Conservation (phyloP, 2,113 vertebrate genomes). For the Lophochroa leadbeateri region DNA sequence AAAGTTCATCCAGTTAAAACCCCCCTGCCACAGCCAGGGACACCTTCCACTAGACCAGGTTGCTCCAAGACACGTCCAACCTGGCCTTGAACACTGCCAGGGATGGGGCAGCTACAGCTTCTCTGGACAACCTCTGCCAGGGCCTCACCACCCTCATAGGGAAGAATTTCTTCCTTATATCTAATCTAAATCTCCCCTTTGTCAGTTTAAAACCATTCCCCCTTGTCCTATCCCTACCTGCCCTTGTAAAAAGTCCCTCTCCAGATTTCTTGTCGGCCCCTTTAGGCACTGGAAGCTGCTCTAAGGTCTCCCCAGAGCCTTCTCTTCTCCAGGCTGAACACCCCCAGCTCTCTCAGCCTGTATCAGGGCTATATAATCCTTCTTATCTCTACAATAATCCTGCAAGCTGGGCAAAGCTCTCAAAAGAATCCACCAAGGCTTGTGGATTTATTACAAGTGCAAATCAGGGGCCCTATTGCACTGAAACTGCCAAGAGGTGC, state of each 20-base stretch:
- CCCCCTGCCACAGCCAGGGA: neutral
- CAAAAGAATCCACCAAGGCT: neutral
- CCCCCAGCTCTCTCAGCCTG: neutral
- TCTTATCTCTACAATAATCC: neutral
- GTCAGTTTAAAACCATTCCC: neutral
- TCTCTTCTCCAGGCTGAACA: neutral
- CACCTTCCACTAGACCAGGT: neutral
- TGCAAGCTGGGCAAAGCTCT: neutral
- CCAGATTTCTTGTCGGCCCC: neutral
- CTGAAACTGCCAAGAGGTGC: neutral
- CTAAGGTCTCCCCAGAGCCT: neutral
- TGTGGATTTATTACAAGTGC: neutral
- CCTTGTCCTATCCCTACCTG: neutral
- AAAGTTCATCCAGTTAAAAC: neutral
- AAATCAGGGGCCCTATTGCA: neutral
- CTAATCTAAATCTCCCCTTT: neutral
- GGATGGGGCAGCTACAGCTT: neutral
- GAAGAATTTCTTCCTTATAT: neutral
- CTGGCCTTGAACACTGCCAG: neutral
- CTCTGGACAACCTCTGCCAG: neutral
- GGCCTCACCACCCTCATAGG: neutral
- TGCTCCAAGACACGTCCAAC: neutral
- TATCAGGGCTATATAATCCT: neutral
- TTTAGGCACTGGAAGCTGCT: neutral
- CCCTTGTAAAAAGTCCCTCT: neutral